Evolutionary conservation across 1,140 invertebrate species (phyloP).

Genomic region (Leptinotarsa defecta): DNA sequence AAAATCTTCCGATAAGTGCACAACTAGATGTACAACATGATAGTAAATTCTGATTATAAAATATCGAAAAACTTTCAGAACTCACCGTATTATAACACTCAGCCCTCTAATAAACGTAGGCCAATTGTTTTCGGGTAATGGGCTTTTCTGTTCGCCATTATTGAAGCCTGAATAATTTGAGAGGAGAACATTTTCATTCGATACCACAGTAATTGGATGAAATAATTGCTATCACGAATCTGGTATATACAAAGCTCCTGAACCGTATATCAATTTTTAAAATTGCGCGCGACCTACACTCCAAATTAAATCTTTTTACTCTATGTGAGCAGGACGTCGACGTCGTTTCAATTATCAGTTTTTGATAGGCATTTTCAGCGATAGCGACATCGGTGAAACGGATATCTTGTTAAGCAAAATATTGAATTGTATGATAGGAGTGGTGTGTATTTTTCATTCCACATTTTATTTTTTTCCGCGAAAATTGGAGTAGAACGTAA

Average conservation of each 20-base stretch:
- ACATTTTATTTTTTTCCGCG: neutral
- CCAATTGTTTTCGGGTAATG: neutral
- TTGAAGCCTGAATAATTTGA: constrained; percentile 20
- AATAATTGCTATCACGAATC: constrained; percentile 23
- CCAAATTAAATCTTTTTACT: constrained; percentile 24
- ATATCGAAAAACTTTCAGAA: too few relatives aligned
- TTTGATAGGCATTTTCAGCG: neutral
- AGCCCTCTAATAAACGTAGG: neutral
- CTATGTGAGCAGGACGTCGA: constrained; percentile 13
- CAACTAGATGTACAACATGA: too few relatives aligned
- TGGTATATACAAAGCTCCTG: neutral
- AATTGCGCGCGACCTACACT: constrained; percentile 7
- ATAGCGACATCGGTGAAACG: neutral
- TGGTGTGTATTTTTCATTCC: neutral
- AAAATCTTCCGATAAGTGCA: too few relatives aligned
- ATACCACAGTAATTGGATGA: constrained; percentile 20
- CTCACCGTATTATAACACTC: too few relatives aligned
- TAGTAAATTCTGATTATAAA: too few relatives aligned
- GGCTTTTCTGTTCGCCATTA: neutral
- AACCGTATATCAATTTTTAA: constrained; percentile 17
- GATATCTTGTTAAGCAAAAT: neutral
- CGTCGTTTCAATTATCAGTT: neutral
- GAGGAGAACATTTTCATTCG: constrained; percentile 4
- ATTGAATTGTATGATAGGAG: neutral
- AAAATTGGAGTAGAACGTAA: neutral